These are phyloP conservation scores for Tenebrosternarchus preto DNA, from an alignment of 2,113 vertebrate species.

Conservation along the genomic window DNA sequence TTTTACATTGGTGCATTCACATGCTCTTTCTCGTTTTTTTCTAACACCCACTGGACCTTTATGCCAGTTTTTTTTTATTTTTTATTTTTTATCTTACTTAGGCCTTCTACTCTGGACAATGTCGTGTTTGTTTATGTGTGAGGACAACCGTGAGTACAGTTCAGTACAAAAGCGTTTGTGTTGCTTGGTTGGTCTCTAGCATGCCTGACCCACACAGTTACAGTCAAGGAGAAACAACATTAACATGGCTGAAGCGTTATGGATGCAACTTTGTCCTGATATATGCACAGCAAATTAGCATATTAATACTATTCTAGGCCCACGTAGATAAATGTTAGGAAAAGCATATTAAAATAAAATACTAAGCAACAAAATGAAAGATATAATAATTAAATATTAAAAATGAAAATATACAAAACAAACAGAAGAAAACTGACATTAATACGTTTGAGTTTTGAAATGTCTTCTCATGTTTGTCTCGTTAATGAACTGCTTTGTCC, in stretches of 20 bases:
- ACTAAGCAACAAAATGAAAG: no score
- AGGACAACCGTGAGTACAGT: neutral
- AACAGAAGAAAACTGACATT: no score
- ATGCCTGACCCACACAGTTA: conserved; percentile 3
- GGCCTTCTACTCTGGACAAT: neutral
- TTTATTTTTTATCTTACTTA: neutral
- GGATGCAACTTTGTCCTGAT: neutral
- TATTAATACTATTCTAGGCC: no score
- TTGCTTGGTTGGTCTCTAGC: neutral
- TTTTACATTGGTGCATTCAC: no score
- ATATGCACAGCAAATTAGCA: neutral
- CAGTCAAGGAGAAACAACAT: conserved; percentile 7
- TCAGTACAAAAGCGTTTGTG: neutral
- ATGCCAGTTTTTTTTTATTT: neutral
- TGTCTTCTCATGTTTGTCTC: no score
- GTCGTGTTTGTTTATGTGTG: neutral
- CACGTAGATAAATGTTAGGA: no score
- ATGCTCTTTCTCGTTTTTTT: neutral
- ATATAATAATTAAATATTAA: no score
- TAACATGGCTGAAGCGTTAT: conserved; percentile 1
- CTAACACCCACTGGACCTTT: neutral
- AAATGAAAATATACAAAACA: no score
- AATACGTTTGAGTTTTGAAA: no score
- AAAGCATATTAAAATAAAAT: no score
- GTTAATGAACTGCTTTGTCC: no score